Evolutionary conservation across 1,140 invertebrate species (phyloP), one percentile per base, ranked within the genome.

Genomic region (Diprion similis): DNA sequence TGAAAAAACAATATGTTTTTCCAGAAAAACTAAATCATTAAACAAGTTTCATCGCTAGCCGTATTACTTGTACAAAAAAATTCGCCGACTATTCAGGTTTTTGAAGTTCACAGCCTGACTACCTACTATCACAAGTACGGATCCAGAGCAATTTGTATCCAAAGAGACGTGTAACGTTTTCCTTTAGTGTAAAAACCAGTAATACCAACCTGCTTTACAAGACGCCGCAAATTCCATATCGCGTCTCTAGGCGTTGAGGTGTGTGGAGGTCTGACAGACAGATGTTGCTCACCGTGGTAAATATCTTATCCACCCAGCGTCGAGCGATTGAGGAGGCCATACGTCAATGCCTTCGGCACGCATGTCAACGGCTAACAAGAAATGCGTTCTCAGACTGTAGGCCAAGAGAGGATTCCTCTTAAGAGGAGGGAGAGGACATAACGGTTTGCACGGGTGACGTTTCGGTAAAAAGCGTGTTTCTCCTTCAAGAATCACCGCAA

Each of bases 321-420:
- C 66, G 15, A 45, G 66, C 37, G 11, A 15, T 45, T 13, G 37
- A 68, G 66, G 11, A 68, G 66, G 11, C 17, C 15, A 68, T 68
- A 68, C 66, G 66, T 68, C 66, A 68, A 68, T 68, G 37, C 18
- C 51, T 59, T 59, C 51, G 11, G 51, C 11, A 45, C 66, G 18
- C 17, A 68, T 19, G 66, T 68, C 37, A 45, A 18, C 66, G 66
- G 37, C 18, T 68, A 45, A 68, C 66, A 68, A 68, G 66, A 68
- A 68, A 45, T 68, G 19, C 66, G 66, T 68, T 68, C 66, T 68
- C 66, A 68, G 18, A 11, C 10, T 6, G 11, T 17, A 59, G 51
- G n/a, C 24, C 24, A 37, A 37, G 24, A 17, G n/a, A 59, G 51
- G 51, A 59, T 15, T 13, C 51, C 51, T 73, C 71, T 72, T 66